A percentile compares a stretch with the other conserved stretches of the same genome.
Conservation (phyloP, 2,888 invertebrate genomes). For the Dynastes maya region DNA sequence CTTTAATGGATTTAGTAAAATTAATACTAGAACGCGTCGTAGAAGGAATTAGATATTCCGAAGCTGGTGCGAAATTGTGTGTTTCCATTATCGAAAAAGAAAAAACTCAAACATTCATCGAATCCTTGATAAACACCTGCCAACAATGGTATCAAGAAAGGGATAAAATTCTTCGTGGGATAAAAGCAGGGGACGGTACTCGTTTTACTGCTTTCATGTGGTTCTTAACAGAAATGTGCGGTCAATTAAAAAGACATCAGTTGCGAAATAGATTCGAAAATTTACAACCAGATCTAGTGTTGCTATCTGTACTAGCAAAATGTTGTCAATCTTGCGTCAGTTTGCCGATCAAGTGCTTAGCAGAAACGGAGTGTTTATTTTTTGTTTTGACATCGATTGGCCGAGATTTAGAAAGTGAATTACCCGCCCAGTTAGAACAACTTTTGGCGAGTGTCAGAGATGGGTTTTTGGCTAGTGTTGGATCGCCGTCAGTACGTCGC, state of each 20-base stretch:
- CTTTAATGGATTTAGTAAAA: slow-evolving; percentile 89
- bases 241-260: slow-evolving; percentile 84
- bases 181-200: slow-evolving; percentile 76
- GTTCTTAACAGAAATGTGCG: slow-evolving; percentile 92
- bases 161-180: slow-evolving; percentile 76
- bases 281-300: slow-evolving; percentile 80
- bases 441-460: slow-evolving; percentile 87
- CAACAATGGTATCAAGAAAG: slow-evolving; percentile 89
- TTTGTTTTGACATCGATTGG: slow-evolving; percentile 92
- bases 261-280: slow-evolving; percentile 74
- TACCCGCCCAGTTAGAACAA: slow-evolving; percentile 86
- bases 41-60: slow-evolving; percentile 83
- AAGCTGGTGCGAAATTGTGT: slow-evolving; percentile 89
- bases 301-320: slow-evolving; percentile 88
- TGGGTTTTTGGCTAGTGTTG: slow-evolving; percentile 84
- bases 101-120: slow-evolving; percentile 89
- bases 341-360: slow-evolving; percentile 85
- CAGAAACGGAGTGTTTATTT: slow-evolving; percentile 91
- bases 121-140: slow-evolving; percentile 90
- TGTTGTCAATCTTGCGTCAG: slow-evolving; percentile 92
- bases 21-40: slow-evolving; percentile 86
- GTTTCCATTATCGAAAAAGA: slow-evolving; percentile 91
- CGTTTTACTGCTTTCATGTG: slow-evolving; percentile 89
- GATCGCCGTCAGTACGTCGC: slow-evolving; percentile 84
- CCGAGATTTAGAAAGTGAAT: slow-evolving; percentile 86